Percentiles rank a stretch among this genome's conserved stretches.
These are phyloP conservation scores for Phalacrocorax aristotelis DNA, from an alignment of 2,113 vertebrate genomes.

Conservation along the genomic window DNA sequence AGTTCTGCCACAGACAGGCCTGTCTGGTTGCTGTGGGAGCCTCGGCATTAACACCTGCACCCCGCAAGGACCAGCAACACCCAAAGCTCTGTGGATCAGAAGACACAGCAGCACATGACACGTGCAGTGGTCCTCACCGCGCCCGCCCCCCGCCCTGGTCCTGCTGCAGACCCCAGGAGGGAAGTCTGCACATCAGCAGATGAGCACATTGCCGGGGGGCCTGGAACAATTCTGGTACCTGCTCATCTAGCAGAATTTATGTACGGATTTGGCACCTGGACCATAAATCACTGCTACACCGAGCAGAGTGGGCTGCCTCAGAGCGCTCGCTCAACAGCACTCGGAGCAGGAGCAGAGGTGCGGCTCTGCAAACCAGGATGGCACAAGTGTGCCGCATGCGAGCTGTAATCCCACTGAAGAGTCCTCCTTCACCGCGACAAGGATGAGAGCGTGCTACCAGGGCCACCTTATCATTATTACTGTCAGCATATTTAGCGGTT, in stretches of 20 bases:
- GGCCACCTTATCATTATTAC: not conserved
- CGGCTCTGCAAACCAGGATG: rapidly evolving
- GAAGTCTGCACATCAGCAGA: not conserved
- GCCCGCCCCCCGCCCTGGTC: not conserved
- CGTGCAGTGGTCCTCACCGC: rapidly evolving
- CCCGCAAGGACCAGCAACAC: not conserved
- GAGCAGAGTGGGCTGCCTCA: not conserved
- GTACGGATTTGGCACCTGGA: not conserved
- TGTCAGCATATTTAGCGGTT: not conserved
- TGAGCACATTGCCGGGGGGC: not conserved
- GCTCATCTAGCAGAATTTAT: not conserved
- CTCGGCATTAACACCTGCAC: not conserved
- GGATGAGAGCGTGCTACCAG: not conserved
- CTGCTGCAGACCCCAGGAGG: not conserved
- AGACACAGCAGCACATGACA: rapidly evolving
- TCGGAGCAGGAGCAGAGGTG: not conserved
- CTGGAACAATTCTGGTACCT: not conserved
- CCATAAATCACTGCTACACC: not conserved
- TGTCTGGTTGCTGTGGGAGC: not conserved
- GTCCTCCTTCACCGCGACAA: not conserved
- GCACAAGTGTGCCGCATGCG: rapidly evolving
- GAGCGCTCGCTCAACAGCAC: not conserved
- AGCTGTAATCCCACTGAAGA: not conserved
- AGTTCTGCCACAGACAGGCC: not conserved
- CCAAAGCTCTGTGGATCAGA: rapidly evolving